Evolutionary conservation across 1,140 invertebrate species (phyloP), one percentile per base, ranked within the genome.

Genomic region (Pygmarrhopalites habei): DNA sequence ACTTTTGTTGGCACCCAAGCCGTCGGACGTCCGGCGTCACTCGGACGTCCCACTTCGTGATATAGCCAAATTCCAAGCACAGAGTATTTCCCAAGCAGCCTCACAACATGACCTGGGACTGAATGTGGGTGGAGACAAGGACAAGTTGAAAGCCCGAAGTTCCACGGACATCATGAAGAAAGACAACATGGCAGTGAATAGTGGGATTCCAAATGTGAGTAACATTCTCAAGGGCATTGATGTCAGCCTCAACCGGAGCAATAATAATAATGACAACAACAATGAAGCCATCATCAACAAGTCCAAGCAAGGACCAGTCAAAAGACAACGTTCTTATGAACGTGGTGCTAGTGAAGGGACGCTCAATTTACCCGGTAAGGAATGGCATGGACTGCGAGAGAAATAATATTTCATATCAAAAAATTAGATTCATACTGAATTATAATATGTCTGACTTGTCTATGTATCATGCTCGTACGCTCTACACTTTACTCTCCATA

Each of bases 31-130:
- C 28, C 69, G 69, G 7, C 63, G 69, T 28, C 69, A 71, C 30
- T 71, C 69, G 17, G 69, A 71, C 29, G 69, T 71, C 15, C 69
- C 69, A 29, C 62, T 71, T 15, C 47, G 69, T 30, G 69, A 71
- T 28, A 71, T 71, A 61, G 58, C 59, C 47, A 71, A 71, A 52
- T 71, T 71, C 56, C 66, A 71, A 55, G 64, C 60, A 1, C 51
- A 49, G 15, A 29, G 26, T 7, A 61, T 68, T 49, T 61, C 60
- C 30, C 5, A 61, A 19, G 64, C 69, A 2, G 58, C 66, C 1
- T 66, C 64, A 47, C 66, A 70, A 26, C 55, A 70, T 49, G 65
- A 70, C 32, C 28, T 67, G 19, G 65, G 65, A 17, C 23, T 67
- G 25, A 32, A 21, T 26, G 64, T 64, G 10, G 55, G 30, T 14